Percentiles rank a stretch among this genome's conserved stretches.
Conservation (phyloP, 2,888 invertebrate species). For the Synergus gifuensis region DNA sequence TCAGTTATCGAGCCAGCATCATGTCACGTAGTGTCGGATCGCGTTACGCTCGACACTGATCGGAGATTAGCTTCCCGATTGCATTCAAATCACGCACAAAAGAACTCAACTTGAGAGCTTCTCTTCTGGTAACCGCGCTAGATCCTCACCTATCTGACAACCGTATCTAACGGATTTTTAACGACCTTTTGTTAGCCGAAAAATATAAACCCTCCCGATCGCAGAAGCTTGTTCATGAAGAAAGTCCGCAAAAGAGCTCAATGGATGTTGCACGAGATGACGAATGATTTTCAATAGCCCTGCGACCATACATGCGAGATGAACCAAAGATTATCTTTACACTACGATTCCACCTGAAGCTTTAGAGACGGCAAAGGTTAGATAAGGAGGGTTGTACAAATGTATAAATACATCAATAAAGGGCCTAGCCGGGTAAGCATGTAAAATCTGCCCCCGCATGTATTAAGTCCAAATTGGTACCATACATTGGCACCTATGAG, state of each 20-base stretch:
- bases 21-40: conserved; percentile 75
- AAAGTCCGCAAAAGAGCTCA: conserved; percentile 41
- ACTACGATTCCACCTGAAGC: conserved; percentile 30
- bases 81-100: conserved; percentile 77
- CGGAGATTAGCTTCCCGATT: conserved; percentile 76
- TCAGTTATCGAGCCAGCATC: conserved; percentile 73
- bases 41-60: conserved; percentile 77
- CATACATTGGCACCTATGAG: no score
- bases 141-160: conserved; percentile 72
- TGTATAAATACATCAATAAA: background rate
- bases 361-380: background rate
- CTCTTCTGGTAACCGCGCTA: conserved; percentile 62
- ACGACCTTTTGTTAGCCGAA: conserved; percentile 74
- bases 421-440: no score
- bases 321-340: conserved; percentile 19
- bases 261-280: conserved; percentile 32
- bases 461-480: no score
- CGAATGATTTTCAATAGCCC: conserved; percentile 37
- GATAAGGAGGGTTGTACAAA: background rate
- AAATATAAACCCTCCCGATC: conserved; percentile 51
- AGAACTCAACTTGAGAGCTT: conserved; percentile 68
- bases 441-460: no score
- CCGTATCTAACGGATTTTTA: conserved; percentile 76
- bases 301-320: conserved; percentile 17
- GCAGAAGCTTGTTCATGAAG: conserved; percentile 43